Evolutionary conservation across 2,888 invertebrate species (phyloP).

Genomic region (Harpalus rufipes): DNA sequence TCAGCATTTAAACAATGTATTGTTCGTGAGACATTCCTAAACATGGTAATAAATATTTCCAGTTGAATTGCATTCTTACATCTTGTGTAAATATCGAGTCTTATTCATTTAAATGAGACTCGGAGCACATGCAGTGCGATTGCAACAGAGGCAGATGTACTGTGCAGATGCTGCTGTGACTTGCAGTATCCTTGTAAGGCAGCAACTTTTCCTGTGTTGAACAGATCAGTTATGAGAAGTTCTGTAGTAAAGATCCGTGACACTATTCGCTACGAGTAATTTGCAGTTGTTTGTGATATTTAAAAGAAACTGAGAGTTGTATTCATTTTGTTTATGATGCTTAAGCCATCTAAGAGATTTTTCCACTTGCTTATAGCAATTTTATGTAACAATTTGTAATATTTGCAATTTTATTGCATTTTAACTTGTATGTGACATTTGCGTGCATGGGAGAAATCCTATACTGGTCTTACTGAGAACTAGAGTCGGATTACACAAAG

Average conservation of each 20-base stretch:
- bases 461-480: neutral
- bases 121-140: neutral
- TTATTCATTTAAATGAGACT: conserved; percentile 40
- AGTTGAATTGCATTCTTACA: conserved; percentile 7
- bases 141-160: conserved; percentile 53
- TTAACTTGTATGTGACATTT: conserved; percentile 32
- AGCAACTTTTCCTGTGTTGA: conserved; percentile 30
- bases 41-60: conserved; percentile 14
- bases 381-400: conserved; percentile 24
- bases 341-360: conserved; percentile 1
- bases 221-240: neutral
- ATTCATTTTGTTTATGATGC: conserved; percentile 33
- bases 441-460: neutral
- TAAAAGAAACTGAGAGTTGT: conserved; percentile 32
- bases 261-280: conserved; percentile 15
- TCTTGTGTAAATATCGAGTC: conserved; percentile 19
- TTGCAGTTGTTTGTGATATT: conserved; percentile 40
- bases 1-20: conserved; percentile 37
- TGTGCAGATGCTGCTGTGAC: conserved; percentile 3
- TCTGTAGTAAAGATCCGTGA: conserved; percentile 39
- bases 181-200: conserved; percentile 35
- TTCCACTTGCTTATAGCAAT: conserved; percentile 5
- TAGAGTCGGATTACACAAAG: neutral
- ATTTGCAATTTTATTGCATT: conserved; percentile 10
- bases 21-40: conserved; percentile 36